Conservation (phyloP, 2,113 vertebrate genomes). For the Acrocephalus kingi region DNA sequence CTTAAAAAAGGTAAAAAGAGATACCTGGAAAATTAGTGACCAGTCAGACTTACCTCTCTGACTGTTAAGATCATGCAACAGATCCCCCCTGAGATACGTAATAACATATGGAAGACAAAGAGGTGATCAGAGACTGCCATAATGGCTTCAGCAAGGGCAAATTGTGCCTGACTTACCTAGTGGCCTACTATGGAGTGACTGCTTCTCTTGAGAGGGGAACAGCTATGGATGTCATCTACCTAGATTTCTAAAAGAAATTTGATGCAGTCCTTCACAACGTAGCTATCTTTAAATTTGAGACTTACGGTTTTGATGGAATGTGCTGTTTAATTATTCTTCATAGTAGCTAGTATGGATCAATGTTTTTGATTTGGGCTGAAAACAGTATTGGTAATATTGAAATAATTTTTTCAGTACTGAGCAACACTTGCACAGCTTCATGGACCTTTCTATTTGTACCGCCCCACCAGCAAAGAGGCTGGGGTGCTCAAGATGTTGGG, state of each 20-base stretch:
- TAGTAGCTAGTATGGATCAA: not conserved
- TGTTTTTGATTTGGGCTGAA: not conserved
- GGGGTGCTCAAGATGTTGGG: not conserved
- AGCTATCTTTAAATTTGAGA: not conserved
- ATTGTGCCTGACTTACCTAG: not conserved
- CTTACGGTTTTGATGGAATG: not conserved
- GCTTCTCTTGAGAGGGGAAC: not conserved
- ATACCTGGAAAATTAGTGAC: not conserved
- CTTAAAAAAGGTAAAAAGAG: not conserved
- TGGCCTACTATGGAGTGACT: accelerated
- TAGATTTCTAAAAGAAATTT: not conserved
- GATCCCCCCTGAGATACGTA: not conserved
- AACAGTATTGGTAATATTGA: not conserved
- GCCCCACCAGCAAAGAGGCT: not conserved
- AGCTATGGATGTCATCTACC: not conserved
- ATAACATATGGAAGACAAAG: not conserved
- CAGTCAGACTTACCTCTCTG: not conserved
- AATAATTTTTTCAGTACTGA: not conserved
- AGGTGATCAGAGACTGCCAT: not conserved
- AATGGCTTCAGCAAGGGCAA: not conserved
- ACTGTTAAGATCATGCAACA: not conserved
- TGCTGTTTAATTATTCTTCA: not conserved
- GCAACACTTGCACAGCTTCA: not conserved
- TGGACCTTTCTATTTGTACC: not conserved
- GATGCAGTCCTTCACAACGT: not conserved